Percentiles rank a stretch among this genome's conserved stretches.
Evolutionary conservation across 2,797 vertebrate species (phyloP).

Genomic region (Orestias chungarensis): DNA sequence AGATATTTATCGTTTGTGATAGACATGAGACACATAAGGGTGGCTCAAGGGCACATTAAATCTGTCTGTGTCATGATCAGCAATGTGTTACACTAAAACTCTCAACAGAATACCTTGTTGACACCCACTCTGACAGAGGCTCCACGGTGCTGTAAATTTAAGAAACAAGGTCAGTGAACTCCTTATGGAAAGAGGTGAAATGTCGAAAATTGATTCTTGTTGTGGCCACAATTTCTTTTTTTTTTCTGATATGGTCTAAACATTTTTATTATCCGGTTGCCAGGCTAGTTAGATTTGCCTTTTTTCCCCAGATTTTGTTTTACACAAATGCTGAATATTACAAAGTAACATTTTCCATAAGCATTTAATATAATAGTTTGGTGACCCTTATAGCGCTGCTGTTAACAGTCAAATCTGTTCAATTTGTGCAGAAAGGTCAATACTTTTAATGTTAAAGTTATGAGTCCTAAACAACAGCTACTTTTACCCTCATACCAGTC

Average conservation of each 20-base stretch:
- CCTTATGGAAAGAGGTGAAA: conserved; percentile 75
- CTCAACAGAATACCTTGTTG: conserved; percentile 63
- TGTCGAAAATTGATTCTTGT: conserved; percentile 81
- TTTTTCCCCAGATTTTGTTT: conserved; percentile 20
- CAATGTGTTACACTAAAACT: conserved; percentile 73
- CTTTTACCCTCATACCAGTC: not conserved
- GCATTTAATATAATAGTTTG: not conserved
- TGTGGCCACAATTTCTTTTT: conserved; percentile 73
- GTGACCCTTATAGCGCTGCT: not conserved
- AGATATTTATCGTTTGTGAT: conserved; percentile 67
- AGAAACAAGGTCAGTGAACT: conserved; percentile 74
- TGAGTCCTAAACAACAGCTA: no score
- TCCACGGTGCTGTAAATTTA: conserved; percentile 69
- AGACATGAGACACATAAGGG: conserved; percentile 60
- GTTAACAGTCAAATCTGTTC: not conserved
- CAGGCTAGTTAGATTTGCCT: conserved; percentile 21
- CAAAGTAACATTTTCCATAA: conserved; percentile 3
- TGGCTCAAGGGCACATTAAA: conserved; percentile 75
- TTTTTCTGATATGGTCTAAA: conserved; percentile 69
- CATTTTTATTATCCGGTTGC: conserved; percentile 58
- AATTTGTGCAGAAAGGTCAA: not conserved
- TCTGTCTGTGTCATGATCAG: conserved; percentile 75
- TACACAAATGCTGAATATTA: conserved; percentile 7
- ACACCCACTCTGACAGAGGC: conserved; percentile 72
- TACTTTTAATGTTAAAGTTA: not conserved